Evolutionary conservation across 2,113 vertebrate genomes (phyloP).

Genomic region (Oostethus manadensis): DNA sequence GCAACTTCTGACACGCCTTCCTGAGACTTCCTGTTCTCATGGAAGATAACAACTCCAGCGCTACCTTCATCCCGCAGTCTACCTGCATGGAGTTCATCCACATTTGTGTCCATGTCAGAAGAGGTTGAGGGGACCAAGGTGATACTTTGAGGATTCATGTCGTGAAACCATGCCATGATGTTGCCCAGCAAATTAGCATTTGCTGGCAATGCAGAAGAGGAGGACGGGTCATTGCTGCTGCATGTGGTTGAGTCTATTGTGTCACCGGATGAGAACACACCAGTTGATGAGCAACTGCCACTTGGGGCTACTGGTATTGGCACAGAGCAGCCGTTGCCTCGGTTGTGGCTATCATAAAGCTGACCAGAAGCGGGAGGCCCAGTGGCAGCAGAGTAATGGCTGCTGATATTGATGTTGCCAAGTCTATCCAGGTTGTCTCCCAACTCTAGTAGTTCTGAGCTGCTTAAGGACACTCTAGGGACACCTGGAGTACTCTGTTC

Average conservation of each 20-base stretch:
- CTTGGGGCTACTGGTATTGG: constrained; percentile 35
- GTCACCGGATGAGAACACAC: constrained; percentile 58
- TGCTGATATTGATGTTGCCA: constrained; percentile 70
- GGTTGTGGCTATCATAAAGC: constrained; percentile 36
- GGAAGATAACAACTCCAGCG: not conserved
- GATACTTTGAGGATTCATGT: constrained; percentile 96
- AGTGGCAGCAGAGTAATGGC: constrained; percentile 75
- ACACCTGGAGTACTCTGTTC: constrained; percentile 75
- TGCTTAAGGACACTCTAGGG: constrained; percentile 80
- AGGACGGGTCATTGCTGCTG: constrained; percentile 65
- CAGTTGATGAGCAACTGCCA: constrained; percentile 45
- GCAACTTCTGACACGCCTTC: constrained; percentile 61
- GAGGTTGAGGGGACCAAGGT: constrained; percentile 84
- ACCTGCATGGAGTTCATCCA: constrained; percentile 53
- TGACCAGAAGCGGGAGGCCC: constrained; percentile 66
- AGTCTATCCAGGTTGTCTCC: constrained; percentile 83
- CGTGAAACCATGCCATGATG: constrained; percentile 99
- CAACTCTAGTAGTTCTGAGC: constrained; percentile 90
- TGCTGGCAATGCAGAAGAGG: constrained; percentile 58
- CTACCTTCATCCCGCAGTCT: constrained; percentile 42
- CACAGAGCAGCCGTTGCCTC: constrained; percentile 30
- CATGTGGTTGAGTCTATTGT: constrained; percentile 44
- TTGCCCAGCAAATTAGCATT: constrained; percentile 92
- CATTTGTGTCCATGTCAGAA: constrained; percentile 71
- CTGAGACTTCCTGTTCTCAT: constrained; percentile 69